Evolutionary conservation across 2,113 vertebrate genomes (phyloP).

Genomic region (Prinia subflava): DNA sequence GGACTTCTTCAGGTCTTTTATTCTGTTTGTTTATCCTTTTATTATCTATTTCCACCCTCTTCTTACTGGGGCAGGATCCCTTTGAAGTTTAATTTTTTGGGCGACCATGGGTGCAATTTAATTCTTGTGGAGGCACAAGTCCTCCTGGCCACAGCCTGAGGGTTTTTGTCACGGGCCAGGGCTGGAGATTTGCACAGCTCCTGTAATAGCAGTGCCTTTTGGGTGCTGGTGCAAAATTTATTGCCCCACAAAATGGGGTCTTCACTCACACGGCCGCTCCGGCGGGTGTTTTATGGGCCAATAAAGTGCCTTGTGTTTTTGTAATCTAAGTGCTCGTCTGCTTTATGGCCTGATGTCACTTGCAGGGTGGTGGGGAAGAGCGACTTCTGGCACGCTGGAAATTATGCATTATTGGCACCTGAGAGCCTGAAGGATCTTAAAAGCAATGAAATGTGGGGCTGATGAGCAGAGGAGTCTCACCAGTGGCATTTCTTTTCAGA

Average conservation of each 20-base stretch:
- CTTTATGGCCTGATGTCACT: conserved; percentile 33
- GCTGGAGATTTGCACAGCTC: not conserved
- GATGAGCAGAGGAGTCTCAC: not conserved
- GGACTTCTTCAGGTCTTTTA: not conserved
- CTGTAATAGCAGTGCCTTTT: not conserved
- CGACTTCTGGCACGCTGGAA: not conserved
- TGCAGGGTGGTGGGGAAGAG: not conserved
- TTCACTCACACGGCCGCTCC: conserved; percentile 12
- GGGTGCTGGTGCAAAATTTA: conserved; percentile 20
- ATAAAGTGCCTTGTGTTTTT: conserved; percentile 46
- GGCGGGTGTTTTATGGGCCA: conserved; percentile 30
- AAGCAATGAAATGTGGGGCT: not conserved
- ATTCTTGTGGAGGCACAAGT: not conserved
- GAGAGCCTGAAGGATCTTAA: conserved; percentile 2
- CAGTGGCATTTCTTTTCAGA: not conserved
- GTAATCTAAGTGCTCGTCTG: conserved; percentile 16
- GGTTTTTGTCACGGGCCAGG: not conserved
- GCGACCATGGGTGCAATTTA: not conserved
- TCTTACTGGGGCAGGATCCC: not conserved
- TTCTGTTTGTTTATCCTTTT: not conserved
- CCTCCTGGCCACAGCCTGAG: not conserved
- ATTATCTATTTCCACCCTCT: not conserved
- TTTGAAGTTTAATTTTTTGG: not conserved
- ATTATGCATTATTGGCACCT: not conserved
- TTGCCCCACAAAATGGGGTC: conserved; percentile 1